Evolutionary conservation across 2,888 invertebrate genomes (phyloP), one percentile per base, ranked within the genome.

Genomic region (Thumatha senex): DNA sequence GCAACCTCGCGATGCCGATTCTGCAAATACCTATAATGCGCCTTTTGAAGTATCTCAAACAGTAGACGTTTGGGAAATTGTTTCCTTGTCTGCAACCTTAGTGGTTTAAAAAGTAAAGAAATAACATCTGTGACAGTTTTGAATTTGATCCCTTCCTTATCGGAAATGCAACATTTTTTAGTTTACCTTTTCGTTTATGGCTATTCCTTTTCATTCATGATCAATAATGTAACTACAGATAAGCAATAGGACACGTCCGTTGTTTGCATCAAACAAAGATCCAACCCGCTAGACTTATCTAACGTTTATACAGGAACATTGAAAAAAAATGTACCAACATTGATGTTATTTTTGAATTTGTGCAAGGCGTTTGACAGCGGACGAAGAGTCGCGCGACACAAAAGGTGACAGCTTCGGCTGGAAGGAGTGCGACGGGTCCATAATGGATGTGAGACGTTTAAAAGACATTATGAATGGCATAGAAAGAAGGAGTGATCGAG

Each of bases 291-390:
- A 80, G 84, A 86, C 81, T 83, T 89, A 89, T 89, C 89, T 84
- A 74, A 80, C 73, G 87, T 90, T 89, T 89, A 86, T 82, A 79
- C 82, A 89, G 89, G 85, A 68, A 76, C 62, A 60, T 60, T 61
- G 71, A 84, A 88, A 90, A 90, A 89, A 89, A 85, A 70, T n/a
- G 67, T 82, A 81, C 67, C 72, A 82, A 81, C 67, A 72, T 80
- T 78, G 78, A 85, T 89, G 88, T 90, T 90, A 85, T 90, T 90
- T 89, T 90, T 84, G 85, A 89, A 87, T 90, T 91, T 91, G 91
- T 91, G 91, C 91, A 91, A 91, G 87, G 80, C 84, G 80, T 87
- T 84, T 89, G 90, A 90, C 90, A 87, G 84, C 83, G 84, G 89
- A 83, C 81, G 74, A 70, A 77, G 78, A 78, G 74, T 76, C 76